phyloP scores from a whole-genome alignment of 2,888 invertebrate genomes.

The Platycheirus albimanus region DNA sequence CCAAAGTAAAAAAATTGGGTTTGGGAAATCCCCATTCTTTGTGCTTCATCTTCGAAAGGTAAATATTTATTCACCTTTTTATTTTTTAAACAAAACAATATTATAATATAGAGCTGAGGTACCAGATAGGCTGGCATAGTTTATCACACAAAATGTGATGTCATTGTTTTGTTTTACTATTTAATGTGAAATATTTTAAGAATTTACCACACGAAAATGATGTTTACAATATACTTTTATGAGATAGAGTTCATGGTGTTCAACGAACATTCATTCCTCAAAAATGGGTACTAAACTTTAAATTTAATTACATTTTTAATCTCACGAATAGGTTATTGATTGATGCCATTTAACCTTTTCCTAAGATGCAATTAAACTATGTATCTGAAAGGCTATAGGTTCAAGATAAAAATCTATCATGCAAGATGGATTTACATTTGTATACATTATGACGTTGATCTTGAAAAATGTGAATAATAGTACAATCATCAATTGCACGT shows the following conservation, averaged over 20 bases:
- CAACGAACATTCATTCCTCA: not conserved
- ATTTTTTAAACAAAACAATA: slow-evolving; percentile 7
- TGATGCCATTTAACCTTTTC: slow-evolving; percentile 11
- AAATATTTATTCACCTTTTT: slow-evolving; percentile 26
- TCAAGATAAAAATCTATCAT: slow-evolving; percentile 27
- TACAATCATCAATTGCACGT: slow-evolving; percentile 26
- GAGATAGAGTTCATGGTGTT: slow-evolving; percentile 19
- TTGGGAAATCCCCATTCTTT: slow-evolving; percentile 14
- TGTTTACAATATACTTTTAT: not conserved
- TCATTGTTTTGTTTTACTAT: not conserved
- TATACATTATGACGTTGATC: slow-evolving; percentile 32
- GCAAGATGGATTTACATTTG: slow-evolving; percentile 33
- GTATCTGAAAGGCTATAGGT: slow-evolving; percentile 13
- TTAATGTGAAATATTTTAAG: too few relatives aligned
- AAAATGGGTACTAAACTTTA: not conserved
- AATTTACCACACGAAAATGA: too few relatives aligned
- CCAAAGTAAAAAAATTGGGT: not conserved
- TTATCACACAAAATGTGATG: not conserved
- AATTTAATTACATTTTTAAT: slow-evolving; percentile 16
- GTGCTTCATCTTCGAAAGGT: slow-evolving; percentile 6
- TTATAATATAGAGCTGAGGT: not conserved
- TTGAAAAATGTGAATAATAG: slow-evolving; percentile 32
- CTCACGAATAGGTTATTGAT: slow-evolving; percentile 7
- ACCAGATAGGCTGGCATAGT: not conserved
- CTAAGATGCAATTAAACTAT: not conserved